Percentiles rank a stretch among this genome's conserved stretches.
phyloP scores from a whole-genome alignment of 2,113 vertebrate genomes.

The Phoenicopterus ruber region DNA sequence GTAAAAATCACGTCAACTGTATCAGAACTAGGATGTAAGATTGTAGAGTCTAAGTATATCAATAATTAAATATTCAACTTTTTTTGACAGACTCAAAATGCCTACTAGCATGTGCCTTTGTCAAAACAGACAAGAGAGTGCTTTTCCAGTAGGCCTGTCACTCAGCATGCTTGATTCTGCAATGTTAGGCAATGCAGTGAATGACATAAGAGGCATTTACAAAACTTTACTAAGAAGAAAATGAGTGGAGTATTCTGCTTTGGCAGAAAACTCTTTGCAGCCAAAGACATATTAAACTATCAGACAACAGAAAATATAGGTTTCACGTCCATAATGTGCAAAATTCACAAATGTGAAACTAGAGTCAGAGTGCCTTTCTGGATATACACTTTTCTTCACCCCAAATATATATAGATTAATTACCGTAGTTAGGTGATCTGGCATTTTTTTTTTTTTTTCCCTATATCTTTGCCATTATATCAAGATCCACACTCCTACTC shows the following conservation, averaged over 20 bases:
- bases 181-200: not conserved
- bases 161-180: not conserved
- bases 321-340: not conserved
- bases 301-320: not conserved
- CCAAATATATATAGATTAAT: not conserved
- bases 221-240: not conserved
- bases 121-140: slow-evolving; percentile 1
- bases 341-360: not conserved
- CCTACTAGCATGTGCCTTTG: not conserved
- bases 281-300: not conserved
- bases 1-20: slow-evolving; percentile 38
- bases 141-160: not conserved
- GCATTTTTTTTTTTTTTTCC: not conserved
- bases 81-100: slow-evolving; percentile 1
- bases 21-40: not conserved
- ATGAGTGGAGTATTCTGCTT: not conserved
- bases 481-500: not conserved
- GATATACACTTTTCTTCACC: not conserved
- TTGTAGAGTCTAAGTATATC: not conserved
- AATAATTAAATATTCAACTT: slow-evolving; percentile 22
- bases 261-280: not conserved
- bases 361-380: not conserved
- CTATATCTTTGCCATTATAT: not conserved
- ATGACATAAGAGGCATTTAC: not conserved
- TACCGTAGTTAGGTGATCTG: not conserved